A percentile compares a stretch with the other conserved stretches of the same genome.
phyloP scores from a whole-genome alignment of 2,797 vertebrate genomes.

The Gallinago stenura region DNA sequence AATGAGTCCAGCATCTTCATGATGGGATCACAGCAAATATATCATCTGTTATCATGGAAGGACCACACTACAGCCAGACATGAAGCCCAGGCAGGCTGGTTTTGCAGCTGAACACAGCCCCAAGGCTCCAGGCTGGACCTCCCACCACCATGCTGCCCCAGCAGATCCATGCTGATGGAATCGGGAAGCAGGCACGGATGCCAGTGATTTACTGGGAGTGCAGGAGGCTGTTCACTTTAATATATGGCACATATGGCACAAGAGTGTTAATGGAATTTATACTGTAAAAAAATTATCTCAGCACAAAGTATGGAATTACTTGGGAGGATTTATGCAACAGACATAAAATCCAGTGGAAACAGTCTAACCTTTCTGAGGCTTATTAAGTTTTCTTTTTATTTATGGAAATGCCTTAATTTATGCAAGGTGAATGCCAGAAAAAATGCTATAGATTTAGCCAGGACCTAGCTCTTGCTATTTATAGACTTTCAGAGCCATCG shows the following conservation, averaged over 20 bases:
- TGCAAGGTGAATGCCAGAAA: conserved; percentile 22
- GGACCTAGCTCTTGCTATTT: neutral
- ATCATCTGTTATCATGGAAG: neutral
- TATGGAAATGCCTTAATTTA: conserved; percentile 56
- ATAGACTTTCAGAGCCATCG: neutral
- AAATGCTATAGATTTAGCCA: conserved; percentile 4
- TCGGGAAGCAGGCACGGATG: neutral
- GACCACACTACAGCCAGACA: neutral
- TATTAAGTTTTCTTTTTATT: conserved; percentile 55
- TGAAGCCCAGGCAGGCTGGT: neutral
- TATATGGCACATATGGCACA: neutral
- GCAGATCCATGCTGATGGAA: neutral
- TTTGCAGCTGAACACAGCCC: neutral
- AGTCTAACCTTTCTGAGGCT: conserved; percentile 41
- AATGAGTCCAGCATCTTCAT: neutral
- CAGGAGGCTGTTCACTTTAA: conserved; percentile 2
- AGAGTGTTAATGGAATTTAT: conserved; percentile 42
- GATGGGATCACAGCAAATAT: neutral
- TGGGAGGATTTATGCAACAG: conserved; percentile 53
- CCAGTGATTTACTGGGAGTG: conserved; percentile 1
- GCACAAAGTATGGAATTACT: conserved; percentile 23
- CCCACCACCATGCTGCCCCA: neutral
- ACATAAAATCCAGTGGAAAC: conserved; percentile 55
- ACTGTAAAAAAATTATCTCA: conserved; percentile 39
- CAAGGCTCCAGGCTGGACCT: neutral